A percentile compares a stretch with the other conserved stretches of the same genome.
phyloP scores from a whole-genome alignment of 2,113 vertebrate species.

The Pseudonaja textilis region DNA sequence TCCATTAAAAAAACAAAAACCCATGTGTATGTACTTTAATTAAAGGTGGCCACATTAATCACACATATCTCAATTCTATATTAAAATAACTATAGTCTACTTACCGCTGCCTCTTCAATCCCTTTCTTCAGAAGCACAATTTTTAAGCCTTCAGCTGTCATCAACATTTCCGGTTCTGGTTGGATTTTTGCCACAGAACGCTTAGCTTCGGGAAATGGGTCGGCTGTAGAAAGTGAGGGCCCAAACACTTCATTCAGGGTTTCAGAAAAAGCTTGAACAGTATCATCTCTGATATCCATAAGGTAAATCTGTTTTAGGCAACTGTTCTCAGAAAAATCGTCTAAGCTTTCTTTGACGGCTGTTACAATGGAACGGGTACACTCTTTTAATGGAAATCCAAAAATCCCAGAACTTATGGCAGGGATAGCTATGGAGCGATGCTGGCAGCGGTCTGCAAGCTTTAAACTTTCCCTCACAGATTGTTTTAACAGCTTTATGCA shows the following conservation, averaged over 20 bases:
- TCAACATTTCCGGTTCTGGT: not conserved
- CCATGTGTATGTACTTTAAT: not conserved
- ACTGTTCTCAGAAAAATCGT: conserved; percentile 9
- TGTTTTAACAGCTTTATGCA: conserved; percentile 55
- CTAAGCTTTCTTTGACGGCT: conserved; percentile 73
- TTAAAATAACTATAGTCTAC: conserved; percentile 27
- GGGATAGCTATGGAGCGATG: conserved; percentile 80
- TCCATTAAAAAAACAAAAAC: not conserved
- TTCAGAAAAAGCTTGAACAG: conserved; percentile 57
- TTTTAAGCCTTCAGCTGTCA: conserved; percentile 74
- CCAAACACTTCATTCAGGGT: conserved; percentile 61
- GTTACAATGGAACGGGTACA: conserved; percentile 71
- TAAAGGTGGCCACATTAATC: not conserved
- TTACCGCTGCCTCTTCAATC: conserved; percentile 79
- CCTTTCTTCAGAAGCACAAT: conserved; percentile 68
- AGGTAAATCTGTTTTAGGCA: conserved; percentile 77
- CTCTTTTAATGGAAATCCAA: conserved; percentile 71
- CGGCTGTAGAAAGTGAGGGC: rapidly evolving
- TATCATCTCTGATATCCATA: conserved; percentile 65
- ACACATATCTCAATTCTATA: not conserved
- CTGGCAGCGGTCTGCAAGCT: conserved; percentile 56
- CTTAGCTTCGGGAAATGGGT: not conserved
- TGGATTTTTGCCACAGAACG: not conserved
- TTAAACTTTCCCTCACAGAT: conserved; percentile 67
- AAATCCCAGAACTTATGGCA: conserved; percentile 72